phyloP scores from a whole-genome alignment of 2,888 invertebrate species.

The Noctua janthina region DNA sequence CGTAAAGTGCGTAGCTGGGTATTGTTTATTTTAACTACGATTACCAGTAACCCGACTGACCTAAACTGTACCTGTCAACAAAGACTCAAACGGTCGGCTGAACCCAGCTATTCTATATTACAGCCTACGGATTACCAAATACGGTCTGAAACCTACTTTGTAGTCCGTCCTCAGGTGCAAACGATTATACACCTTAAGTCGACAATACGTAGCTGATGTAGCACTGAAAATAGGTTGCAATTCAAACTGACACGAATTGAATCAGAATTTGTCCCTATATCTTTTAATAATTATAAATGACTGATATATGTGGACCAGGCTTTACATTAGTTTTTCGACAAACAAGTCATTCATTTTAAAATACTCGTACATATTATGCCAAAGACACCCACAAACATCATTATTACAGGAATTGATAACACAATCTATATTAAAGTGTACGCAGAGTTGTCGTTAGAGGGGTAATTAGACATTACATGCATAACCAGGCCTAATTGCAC shows the following conservation, averaged over 20 bases:
- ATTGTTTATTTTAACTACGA: slow-evolving; percentile 4
- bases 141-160: slow-evolving; percentile 45
- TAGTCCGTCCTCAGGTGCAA: slow-evolving; percentile 25
- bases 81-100: slow-evolving; percentile 52
- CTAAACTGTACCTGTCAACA: slow-evolving; percentile 42
- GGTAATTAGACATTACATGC: slow-evolving; percentile 37
- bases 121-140: slow-evolving; percentile 57
- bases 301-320: too few species aligned
- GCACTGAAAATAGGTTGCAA: slow-evolving; percentile 26
- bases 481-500: slow-evolving; percentile 39
- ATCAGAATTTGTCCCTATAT: neutral
- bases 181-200: neutral
- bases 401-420: neutral
- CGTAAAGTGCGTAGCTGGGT: neutral
- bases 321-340: neutral
- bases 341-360: neutral
- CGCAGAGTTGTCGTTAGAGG: slow-evolving; percentile 12
- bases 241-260: neutral
- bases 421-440: slow-evolving; percentile 1
- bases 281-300: too few species aligned
- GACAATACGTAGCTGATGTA: neutral
- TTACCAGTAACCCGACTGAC: slow-evolving; percentile 1
- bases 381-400: too few species aligned
- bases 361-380: too few species aligned
- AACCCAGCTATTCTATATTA: slow-evolving; percentile 47